Evolutionary conservation across 2,113 vertebrate genomes (phyloP).

Genomic region (Sardina pilchardus): DNA sequence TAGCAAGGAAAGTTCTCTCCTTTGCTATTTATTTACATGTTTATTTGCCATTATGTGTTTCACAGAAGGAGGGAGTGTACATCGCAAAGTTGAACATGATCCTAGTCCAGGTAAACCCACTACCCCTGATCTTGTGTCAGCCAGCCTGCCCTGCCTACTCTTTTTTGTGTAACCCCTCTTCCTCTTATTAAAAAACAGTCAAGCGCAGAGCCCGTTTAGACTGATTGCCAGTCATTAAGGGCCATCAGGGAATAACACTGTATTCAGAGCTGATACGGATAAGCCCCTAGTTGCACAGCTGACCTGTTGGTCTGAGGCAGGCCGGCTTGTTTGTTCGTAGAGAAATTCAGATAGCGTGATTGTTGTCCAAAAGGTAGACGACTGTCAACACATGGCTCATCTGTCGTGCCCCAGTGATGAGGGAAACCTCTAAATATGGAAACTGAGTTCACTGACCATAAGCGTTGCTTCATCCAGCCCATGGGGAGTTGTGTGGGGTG

Average conservation of each 20-base stretch:
- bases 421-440: constrained; percentile 9
- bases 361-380: background rate
- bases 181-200: background rate
- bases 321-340: background rate
- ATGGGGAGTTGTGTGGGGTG: background rate
- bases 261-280: background rate
- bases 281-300: background rate
- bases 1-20: background rate
- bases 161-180: background rate
- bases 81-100: constrained; percentile 98
- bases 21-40: background rate
- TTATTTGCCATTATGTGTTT: background rate
- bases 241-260: background rate
- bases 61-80: constrained; percentile 94
- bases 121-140: background rate
- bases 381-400: background rate
- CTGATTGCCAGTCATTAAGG: background rate
- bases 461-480: constrained; percentile 1
- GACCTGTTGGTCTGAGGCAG: too few relatives aligned
- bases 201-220: background rate
- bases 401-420: background rate
- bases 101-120: constrained; percentile 86
- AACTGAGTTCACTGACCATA: background rate
- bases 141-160: background rate
- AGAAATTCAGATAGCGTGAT: background rate